These are phyloP conservation scores for Oikopleura albicans DNA, from an alignment of 23 tunicate species.

Conservation along the genomic window DNA sequence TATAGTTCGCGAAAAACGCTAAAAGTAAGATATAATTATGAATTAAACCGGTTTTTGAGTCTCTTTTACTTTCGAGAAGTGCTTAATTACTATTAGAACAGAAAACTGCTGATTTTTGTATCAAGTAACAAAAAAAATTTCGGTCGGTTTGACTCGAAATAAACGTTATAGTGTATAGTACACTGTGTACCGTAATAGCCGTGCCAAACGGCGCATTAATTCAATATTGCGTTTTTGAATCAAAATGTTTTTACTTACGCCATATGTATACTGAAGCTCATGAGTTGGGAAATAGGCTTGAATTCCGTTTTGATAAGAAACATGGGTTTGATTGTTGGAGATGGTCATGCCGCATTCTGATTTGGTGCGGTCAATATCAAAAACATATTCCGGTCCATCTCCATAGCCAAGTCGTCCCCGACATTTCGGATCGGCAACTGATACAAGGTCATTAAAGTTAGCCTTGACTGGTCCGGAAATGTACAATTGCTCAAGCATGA, in stretches of 20 bases:
- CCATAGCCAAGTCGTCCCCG: not conserved
- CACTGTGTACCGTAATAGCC: too few species aligned
- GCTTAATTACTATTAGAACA: not conserved
- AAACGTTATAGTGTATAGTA: too few species aligned
- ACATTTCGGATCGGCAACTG: not conserved
- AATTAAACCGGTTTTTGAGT: too few species aligned
- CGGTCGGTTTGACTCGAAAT: not conserved
- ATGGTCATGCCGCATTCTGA: not conserved
- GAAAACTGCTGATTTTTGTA: not conserved
- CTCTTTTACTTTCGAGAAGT: too few species aligned
- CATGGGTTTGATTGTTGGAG: not conserved
- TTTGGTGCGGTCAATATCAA: not conserved
- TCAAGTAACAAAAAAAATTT: not conserved
- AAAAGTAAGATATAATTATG: too few species aligned
- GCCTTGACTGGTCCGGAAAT: not conserved
- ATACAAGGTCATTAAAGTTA: not conserved
- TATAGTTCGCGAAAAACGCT: too few species aligned
- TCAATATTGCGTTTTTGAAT: too few species aligned
- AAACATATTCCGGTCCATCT: constrained; percentile 3
- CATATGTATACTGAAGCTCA: not conserved
- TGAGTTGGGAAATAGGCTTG: not conserved
- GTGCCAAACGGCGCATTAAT: too few species aligned
- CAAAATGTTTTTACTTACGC: not conserved
- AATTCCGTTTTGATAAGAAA: not conserved
- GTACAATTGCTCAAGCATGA: not conserved